Conservation (phyloP, 2,113 vertebrate species). For the Protomyctophum bolini region DNA sequence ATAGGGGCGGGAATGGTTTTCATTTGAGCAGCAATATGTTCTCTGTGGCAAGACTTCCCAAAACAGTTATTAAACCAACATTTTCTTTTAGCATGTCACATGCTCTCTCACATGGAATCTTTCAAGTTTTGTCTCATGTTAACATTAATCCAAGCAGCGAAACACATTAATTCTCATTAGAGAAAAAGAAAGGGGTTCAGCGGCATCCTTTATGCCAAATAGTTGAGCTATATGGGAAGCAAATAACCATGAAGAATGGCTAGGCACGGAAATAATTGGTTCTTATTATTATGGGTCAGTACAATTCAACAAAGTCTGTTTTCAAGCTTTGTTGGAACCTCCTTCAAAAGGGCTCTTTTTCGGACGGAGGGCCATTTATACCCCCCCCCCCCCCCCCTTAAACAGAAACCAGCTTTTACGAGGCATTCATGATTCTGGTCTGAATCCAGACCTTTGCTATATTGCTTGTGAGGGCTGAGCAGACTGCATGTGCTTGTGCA, state of each 20-base stretch:
- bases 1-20: conserved; percentile 58
- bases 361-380: conserved; percentile 6
- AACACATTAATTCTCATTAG: conserved; percentile 16
- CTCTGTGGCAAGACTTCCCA: conserved; percentile 27
- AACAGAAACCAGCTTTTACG: conserved; percentile 27
- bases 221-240: not conserved
- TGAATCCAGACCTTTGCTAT: conserved; percentile 22
- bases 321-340: conserved; percentile 12
- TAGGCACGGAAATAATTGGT: conserved; percentile 15
- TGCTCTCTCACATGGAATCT: conserved; percentile 34
- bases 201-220: not conserved
- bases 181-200: not conserved
- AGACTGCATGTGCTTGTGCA: conserved; percentile 12
- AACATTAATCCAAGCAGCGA: not conserved
- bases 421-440: conserved; percentile 10
- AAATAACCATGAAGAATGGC: not conserved
- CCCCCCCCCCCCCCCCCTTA: conserved; percentile 1
- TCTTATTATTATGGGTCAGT: not conserved
- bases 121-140: conserved; percentile 19
- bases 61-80: conserved; percentile 23
- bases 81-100: conserved; percentile 24
- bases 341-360: conserved; percentile 1
- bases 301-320: conserved; percentile 22
- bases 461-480: not conserved
- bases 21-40: conserved; percentile 52